Evolutionary conservation across 1,140 invertebrate species (phyloP), one percentile per base, ranked within the genome.

Genomic region (Caenorhabditis latens): DNA sequence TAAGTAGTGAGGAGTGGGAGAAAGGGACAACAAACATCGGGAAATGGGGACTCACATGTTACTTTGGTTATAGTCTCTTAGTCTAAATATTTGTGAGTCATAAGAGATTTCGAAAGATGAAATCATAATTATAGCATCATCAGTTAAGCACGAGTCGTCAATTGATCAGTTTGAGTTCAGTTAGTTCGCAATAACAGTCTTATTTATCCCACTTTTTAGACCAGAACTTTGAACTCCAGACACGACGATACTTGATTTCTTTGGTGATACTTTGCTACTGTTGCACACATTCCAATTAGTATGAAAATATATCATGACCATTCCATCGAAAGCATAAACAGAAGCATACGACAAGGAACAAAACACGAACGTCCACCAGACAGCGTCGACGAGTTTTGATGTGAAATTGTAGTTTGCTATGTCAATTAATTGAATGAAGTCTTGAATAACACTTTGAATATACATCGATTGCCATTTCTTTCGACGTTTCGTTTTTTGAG

Each of bases 81-180:
- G 8, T 67, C 32, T 67, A 67, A 79, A 79, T 79, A 50, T 50
- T 79, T 79, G 16, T 79, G 71, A 79, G 71, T 79, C 71, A 79
- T 50, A 21, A 2, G 53, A 14, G 16, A 32, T 50, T 79, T 50
- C n/a, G 11, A 13, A 50, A 79, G 24, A 46, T 71, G 61, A 63
- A 63, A 63, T 63, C 61, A 63, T 32, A 53, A 16, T 11, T 53
- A 53, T 32, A 2, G 32, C 32, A 32, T n/a, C 55, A 58, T 16
- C 55, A 58, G n/a, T 53, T 53, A 14, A 58, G 6, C 55, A 58
- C 55, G 6, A 19, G 13, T 58, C 16, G 57, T n/a, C 16, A 58
- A 8, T n/a, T 21, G 57, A 58, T 19, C 16, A n/a, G 16, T 58
- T 58, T 16, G n/a, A 58, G 21, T 9, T n/a, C 57, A 53, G 5